Evolutionary conservation across 1,140 invertebrate genomes (phyloP), one percentile per base, ranked within the genome.

Genomic region (Rhagoletis pomonella): DNA sequence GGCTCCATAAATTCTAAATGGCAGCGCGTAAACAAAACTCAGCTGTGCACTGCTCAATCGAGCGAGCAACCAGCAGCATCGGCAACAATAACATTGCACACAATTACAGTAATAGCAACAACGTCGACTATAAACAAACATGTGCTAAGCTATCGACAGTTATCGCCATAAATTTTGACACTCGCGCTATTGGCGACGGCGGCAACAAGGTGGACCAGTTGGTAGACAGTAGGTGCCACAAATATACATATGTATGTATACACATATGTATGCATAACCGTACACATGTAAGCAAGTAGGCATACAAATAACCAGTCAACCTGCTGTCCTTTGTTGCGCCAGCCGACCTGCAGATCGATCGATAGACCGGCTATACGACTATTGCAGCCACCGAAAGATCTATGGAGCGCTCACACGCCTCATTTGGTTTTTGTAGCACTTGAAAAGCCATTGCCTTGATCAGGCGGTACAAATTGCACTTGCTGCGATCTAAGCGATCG

Each of bases 121-220:
- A 85, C 59, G 50, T 29, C 14, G 59, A 12, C 50, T 10, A 85
- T 55, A 42, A 85, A 85, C 88, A 87, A 86, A 88, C 87, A 85
- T 90, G 90, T 89, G 90, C 89, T 89, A 91, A 86, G 89, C 47
- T 90, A 91, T 90, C 90, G 91, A 91, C 91, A 91, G 91, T 90
- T 91, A 91, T 90, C 91, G 90, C 91, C 91, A 91, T 91, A 91
- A 91, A 91, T 91, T 91, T 91, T 90, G 91, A 90, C 90, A 91
- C 90, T 91, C 88, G 73, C 59, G 88, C 89, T 85, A 88, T 88
- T 85, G 86, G 87, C 87, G 89, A 67, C 84, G 60, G 60, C 84
- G 29, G 60, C 6, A 86, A 86, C 88, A 91, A 91, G 90, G 47
- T 9, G 55, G 73, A 81, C 73, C 73, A 81, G 73, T 81, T 58